Base-by-base conservation (phyloP, 2,797 vertebrate species). In the Aselliscus stoliczkanus region DNA sequence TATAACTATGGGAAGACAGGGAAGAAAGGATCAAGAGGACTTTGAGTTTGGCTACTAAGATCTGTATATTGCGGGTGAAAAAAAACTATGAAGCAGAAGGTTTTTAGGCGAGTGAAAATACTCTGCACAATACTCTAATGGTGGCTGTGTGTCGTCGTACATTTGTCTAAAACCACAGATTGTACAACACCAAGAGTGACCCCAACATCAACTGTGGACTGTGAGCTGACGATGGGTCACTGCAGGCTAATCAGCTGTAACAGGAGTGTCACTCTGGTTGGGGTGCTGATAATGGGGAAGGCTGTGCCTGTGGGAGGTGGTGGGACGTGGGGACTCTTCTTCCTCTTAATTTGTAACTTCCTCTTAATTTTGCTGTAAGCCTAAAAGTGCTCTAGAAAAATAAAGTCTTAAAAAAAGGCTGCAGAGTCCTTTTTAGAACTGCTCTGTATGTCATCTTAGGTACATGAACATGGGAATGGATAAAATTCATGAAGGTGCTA, bases 101-200 rank as follows among this genome's bases (percentile, higher is more conserved):
- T 10, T 54, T 27, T 42, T 5, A 50, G 65, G 65, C 21, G 34
- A 34, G 29, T 14, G 56, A 64, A 44, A 47, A 31, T 6, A 8
- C 52, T 52, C n/a, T 1, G 3, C 5, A 6, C 6, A 50, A n/a
- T 5, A 9, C 42, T 8, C 1, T 60, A 8, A 17, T 0, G 13
- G 56, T 12, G 47, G 56, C 18, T 0, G 1, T 9, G 7, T 0
- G 13, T 44, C 56, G 3, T 72, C 2, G 8, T 29, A 6, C 13
- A 2, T 52, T 14, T 75, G 70, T 21, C 27, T 37, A 77, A 34
- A 7, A 12, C 79, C 80, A 27, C 25, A 1, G 20, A 8, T 29
- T 0, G 50, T 2, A 37, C 14, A 2, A 14, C 37, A 8, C 47
- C 25, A 0, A 15, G n/a, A 65, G 20, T 1, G 13, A 73, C 23